These are phyloP conservation scores for Anguilla japonica DNA, from an alignment of 2,113 vertebrate genomes.

Conservation along the genomic window DNA sequence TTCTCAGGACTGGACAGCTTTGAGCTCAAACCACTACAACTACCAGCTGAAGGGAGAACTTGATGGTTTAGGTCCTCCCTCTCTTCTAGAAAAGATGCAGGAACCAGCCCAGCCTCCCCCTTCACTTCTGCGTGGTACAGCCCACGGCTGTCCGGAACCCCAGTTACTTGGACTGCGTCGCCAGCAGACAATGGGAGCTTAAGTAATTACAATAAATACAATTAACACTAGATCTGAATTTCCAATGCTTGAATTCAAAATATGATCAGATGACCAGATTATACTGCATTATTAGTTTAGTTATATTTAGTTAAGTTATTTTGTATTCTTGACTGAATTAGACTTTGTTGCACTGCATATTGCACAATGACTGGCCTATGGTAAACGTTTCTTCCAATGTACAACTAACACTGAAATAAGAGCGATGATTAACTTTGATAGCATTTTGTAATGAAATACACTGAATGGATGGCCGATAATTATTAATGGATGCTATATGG, in stretches of 20 bases:
- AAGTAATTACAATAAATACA: background rate
- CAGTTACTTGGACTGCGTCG: conserved; percentile 20
- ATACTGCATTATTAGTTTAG: background rate
- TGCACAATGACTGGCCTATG: background rate
- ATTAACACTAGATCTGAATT: background rate
- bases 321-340: background rate
- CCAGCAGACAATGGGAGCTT: conserved; percentile 43
- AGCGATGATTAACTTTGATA: no score
- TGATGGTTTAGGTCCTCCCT: background rate
- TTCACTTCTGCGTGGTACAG: background rate
- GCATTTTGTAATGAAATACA: no score
- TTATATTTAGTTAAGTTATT: background rate
- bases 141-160: conserved; percentile 17
- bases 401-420: background rate
- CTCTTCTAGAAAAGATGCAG: conserved; percentile 1
- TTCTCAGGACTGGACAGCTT: conserved; percentile 60
- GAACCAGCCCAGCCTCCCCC: conserved; percentile 29
- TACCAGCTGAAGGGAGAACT: fast-evolving
- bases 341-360: background rate
- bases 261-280: background rate
- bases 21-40: background rate
- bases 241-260: background rate
- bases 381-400: background rate
- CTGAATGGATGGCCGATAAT: no score
- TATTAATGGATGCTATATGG: no score